Base-by-base conservation (phyloP, 2,888 invertebrate species). In the Ectobius pallidus region DNA sequence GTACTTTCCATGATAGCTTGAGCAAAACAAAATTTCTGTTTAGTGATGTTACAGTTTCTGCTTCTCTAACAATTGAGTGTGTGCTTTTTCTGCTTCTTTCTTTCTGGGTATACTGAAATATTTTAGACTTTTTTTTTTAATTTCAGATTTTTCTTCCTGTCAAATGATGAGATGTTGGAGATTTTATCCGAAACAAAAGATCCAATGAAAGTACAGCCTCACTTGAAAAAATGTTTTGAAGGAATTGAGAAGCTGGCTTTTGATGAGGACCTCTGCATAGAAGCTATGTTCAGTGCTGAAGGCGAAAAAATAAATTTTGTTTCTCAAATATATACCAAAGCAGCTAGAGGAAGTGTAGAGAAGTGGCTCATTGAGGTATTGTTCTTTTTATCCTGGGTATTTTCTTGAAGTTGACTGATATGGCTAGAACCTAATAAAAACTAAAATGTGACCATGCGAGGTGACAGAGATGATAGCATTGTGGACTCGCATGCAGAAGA, bases 131-230 rank as follows among this genome's bases (percentile, higher is more conserved):
- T 6, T 34, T 34, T 34, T 18, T 7, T 52, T 55, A 22, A 2
- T 77, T 73, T 80, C 83, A 87, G 95, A 81, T 95, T 96, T 81
- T 96, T 95, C 86, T 96, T 96, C 80, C 85, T 96, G 73, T 95
- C 95, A 6, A 95, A 96, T 81, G 94, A 95, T 79, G 95, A 96
- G 83, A 91, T 96, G 88, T 85, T 96, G 77, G 94, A 95, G 83
- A 94, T 96, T 78, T 85, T 96, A 75, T 94, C 95, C 0, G 94
- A 95, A 86, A 94, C 94, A 1, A 94, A 94, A 84, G 93, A 95
- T 81, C 94, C 94, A 0, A 82, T 90, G 7, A 87, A 92, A 78
- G 94, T 95, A 1, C 94, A 95, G 82, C 94, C 94, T 0, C 93
- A 95, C 85, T 84, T 95, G 71, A 92, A 92, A 80, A 95, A 95